Evolutionary conservation across 2,797 vertebrate genomes (phyloP).

Genomic region (Scleropages formosus): DNA sequence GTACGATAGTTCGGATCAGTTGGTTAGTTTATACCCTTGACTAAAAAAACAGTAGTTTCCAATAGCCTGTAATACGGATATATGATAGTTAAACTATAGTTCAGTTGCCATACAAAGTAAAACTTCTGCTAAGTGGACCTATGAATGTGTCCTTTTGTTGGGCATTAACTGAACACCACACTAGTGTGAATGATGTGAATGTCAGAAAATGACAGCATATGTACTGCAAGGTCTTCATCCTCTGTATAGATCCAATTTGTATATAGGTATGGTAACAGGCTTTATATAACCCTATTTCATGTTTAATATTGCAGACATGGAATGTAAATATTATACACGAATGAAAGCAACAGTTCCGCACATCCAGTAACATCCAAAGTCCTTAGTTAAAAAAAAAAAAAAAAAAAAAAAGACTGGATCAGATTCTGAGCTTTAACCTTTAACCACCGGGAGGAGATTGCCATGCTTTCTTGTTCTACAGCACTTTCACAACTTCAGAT

Average conservation of each 20-base stretch:
- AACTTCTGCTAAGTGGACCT: background rate
- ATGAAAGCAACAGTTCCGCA: background rate
- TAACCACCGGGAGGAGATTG: background rate
- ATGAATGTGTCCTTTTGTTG: slow-evolving; percentile 19
- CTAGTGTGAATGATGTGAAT: slow-evolving; percentile 10
- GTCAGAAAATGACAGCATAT: background rate
- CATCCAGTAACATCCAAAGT: background rate
- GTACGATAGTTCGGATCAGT: slow-evolving; percentile 1
- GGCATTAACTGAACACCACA: background rate
- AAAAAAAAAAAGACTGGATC: background rate
- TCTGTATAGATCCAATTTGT: slow-evolving; percentile 13
- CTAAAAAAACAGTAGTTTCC: too few species aligned
- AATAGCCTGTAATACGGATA: slow-evolving; percentile 1
- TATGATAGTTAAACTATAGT: slow-evolving; percentile 2
- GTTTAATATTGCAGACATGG: slow-evolving; percentile 4
- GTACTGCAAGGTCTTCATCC: slow-evolving; percentile 6
- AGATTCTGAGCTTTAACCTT: background rate
- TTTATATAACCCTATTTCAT: slow-evolving; percentile 17
- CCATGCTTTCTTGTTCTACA: background rate
- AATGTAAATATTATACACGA: background rate
- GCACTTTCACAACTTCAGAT: too few species aligned
- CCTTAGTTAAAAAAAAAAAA: background rate
- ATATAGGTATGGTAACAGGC: slow-evolving; percentile 8
- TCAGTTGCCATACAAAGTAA: background rate
- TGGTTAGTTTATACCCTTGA: background rate